Evolutionary conservation across 2,888 invertebrate species (phyloP).

Genomic region (Phania funesta): DNA sequence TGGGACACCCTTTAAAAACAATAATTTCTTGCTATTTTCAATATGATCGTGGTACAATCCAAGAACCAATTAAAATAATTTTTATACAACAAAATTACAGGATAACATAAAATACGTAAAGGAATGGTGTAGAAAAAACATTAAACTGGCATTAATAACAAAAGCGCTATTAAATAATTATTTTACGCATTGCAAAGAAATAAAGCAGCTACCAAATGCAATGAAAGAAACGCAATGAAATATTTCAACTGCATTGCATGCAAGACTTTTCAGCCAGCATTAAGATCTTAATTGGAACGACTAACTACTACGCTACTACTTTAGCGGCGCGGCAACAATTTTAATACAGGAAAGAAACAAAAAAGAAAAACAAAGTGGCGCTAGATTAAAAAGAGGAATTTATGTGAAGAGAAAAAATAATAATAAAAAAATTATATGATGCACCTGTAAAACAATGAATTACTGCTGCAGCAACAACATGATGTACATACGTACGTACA

Average conservation of each 20-base stretch:
- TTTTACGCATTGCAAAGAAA: constrained; percentile 60
- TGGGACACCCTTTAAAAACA: no score
- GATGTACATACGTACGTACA: background rate
- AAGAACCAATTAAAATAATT: constrained; percentile 57
- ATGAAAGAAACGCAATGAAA: constrained; percentile 7
- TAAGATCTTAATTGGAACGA: constrained; percentile 58
- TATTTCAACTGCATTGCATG: background rate
- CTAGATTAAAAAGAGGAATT: constrained; percentile 41
- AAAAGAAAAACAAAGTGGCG: constrained; percentile 41
- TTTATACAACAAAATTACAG: constrained; percentile 64
- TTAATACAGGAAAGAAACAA: constrained; percentile 2
- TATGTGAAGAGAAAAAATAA: background rate
- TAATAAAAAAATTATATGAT: background rate
- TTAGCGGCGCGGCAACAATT: background rate
- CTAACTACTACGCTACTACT: constrained; percentile 6
- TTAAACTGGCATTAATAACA: constrained; percentile 60
- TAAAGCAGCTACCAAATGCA: no score
- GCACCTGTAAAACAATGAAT: constrained; percentile 53
- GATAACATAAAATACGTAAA: constrained; percentile 37
- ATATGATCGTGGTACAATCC: constrained; percentile 25
- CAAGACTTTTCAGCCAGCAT: background rate
- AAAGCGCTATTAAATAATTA: constrained; percentile 65
- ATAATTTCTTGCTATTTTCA: constrained; percentile 28
- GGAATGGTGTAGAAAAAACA: constrained; percentile 33
- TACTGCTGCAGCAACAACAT: background rate